Evolutionary conservation across 1,140 invertebrate species (phyloP), one percentile per base, ranked within the genome.

Genomic region (Drosophila asahinai): DNA sequence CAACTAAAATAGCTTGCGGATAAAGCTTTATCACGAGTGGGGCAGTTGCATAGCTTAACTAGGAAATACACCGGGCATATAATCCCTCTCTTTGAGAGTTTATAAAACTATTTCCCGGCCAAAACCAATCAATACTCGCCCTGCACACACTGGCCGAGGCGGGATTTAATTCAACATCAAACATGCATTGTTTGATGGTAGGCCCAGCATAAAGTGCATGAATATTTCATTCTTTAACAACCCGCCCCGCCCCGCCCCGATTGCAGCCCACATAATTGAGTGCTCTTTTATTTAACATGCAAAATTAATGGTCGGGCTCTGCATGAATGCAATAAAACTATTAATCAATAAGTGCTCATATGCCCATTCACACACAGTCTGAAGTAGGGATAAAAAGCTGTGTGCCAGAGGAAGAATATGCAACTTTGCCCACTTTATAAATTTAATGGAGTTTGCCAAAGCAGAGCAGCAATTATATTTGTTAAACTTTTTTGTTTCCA

Each of bases 401-500:
- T 36, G 36, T 42, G 12, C 15, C 11, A 51, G 40, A n/a, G 57
- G 12, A 51, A 51, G 51, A 60, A 71, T 33, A 62, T 57, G 36
- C 45, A 81, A 84, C 27, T 67, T 74, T 70, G 52, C 58, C 51
- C 84, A 89, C 77, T 87, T 87, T 78, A 84, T 84, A 80, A 78
- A 81, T 84, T 89, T 79, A 89, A 84, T 84, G 55, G 73, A 73
- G 74, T 78, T 78, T 54, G 71, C 64, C 72, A 84, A 78, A 80
- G 63, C 67, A 89, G 77, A 43, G 38, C 83, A 51, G 84, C 81
- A 87, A 90, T 89, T 87, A 87, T 90, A 79, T 74, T 89, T 87
- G 54, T 72, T 65, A 78, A 89, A 89, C 76, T 83, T 83, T 87
- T 89, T 89, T 77, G 70, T 38, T 63, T n/a, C 33, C 45, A 66